Evolutionary conservation across 2,797 vertebrate species (phyloP), one percentile per base, ranked within the genome.

Genomic region (Mycteria americana): DNA sequence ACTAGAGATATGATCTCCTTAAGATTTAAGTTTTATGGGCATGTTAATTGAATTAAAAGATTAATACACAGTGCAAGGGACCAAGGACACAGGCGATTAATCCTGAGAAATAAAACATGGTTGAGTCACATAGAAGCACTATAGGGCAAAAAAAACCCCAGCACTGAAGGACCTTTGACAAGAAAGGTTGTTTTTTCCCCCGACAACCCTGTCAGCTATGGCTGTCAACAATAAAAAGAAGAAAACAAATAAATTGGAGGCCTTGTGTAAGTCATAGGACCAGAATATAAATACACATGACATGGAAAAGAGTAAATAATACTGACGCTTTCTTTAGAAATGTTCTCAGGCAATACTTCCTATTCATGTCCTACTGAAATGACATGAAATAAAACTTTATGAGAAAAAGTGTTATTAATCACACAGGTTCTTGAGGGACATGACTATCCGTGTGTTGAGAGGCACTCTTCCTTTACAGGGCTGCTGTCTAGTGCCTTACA

Each of bases 221-320:
- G 68, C 93, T 87, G 84, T 89, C 64, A 69, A 96, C 92, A 95
- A 85, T 28, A 89, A 94, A 97, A 96, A 82, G 79, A 96, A 94
- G 97, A 96, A 97, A 96, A 97, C 92, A 97, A 97, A 95, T 95
- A 97, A 93, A 97, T 93, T 91, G 86, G 89, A 97, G 88, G 86
- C 91, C 18, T 4, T 94, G 81, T 92, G 91, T 82, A 91, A 93
- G 95, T 97, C 96, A 95, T 72, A 96, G 97, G 95, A 97, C 95
- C 92, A 93, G 97, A 95, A 93, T 96, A 97, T 95, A 96, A 98
- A 97, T 96, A 92, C 48, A 8, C 60, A 89, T 64, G 92, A 95
- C 84, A 94, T 22, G 23, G 78, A 94, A 86, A 92, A 76, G 87
- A 96, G 92, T 94, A 96, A 97, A 96, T 95, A 91, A 87, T 84